These are phyloP conservation scores for Megalonaias nervosa DNA, from an alignment of 1,140 invertebrate species.

Conservation along the genomic window DNA sequence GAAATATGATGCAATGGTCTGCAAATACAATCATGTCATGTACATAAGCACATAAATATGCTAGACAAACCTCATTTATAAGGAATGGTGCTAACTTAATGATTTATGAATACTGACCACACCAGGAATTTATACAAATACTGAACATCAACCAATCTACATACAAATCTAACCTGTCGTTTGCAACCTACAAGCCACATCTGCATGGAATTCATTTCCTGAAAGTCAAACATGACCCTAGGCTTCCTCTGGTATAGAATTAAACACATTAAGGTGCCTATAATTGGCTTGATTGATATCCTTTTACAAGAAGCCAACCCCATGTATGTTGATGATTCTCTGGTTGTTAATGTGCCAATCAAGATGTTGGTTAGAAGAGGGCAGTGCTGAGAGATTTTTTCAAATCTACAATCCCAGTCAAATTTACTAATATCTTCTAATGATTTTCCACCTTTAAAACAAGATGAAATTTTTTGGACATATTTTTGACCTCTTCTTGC, in stretches of 20 bases:
- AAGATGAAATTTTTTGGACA: conserved; percentile 1
- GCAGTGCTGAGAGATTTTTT: neutral
- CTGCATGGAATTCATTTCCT: conserved; percentile 16
- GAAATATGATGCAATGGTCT: neutral
- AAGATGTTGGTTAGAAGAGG: conserved; percentile 1
- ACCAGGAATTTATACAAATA: neutral
- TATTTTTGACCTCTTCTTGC: conserved; percentile 3
- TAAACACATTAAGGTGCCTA: conserved; percentile 9
- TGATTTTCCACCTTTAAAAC: neutral
- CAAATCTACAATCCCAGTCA: neutral
- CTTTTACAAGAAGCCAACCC: neutral
- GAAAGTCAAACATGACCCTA: conserved; percentile 6
- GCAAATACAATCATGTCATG: neutral
- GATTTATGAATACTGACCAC: neutral
- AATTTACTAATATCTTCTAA: conserved; percentile 8
- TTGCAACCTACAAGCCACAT: conserved; percentile 25
- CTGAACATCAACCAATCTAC: neutral
- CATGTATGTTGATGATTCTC: neutral
- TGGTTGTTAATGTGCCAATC: conserved; percentile 10
- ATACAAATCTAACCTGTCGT: conserved; percentile 5
- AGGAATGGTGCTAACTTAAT: neutral
- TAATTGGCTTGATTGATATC: neutral
- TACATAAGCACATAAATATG: neutral
- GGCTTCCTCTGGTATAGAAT: conserved; percentile 5
- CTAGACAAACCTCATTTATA: neutral